Evolutionary conservation across 2,797 vertebrate species (phyloP).

Genomic region (Champsocephalus gunnari): DNA sequence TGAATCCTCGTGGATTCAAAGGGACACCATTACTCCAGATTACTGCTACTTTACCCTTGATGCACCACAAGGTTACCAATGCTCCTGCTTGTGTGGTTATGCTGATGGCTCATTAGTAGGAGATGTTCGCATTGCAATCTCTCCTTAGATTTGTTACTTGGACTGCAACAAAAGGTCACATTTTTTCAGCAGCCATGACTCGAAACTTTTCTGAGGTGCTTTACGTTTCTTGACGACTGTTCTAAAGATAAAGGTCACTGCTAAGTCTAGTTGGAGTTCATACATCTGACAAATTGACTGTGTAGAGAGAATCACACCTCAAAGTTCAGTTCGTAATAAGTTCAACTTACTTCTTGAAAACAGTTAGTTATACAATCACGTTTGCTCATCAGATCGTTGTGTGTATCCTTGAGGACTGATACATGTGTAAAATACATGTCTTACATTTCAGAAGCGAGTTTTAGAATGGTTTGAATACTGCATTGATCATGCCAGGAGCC

Average conservation of each 20-base stretch:
- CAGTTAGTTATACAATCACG: background rate
- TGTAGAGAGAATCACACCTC: background rate
- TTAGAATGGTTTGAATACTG: background rate
- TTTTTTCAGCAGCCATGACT: constrained; percentile 5
- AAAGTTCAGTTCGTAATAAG: no score
- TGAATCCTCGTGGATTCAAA: constrained; percentile 13
- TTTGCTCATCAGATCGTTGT: background rate
- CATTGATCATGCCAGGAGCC: no score
- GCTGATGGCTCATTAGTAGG: background rate
- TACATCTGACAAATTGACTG: fast-evolving
- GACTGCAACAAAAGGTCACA: constrained; percentile 11
- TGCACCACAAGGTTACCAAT: background rate
- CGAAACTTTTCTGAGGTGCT: constrained; percentile 4
- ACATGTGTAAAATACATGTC: background rate
- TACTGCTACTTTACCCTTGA: background rate
- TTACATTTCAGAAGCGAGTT: background rate
- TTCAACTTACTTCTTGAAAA: background rate
- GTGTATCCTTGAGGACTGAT: background rate
- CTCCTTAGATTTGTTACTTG: background rate
- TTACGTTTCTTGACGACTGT: constrained; percentile 19
- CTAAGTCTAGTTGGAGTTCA: background rate
- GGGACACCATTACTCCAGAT: background rate
- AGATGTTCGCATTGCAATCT: background rate
- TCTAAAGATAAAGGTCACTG: constrained; percentile 21
- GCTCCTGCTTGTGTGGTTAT: background rate